Evolutionary conservation across 1,140 invertebrate species (phyloP).

Genomic region (Ruditapes philippinarum): DNA sequence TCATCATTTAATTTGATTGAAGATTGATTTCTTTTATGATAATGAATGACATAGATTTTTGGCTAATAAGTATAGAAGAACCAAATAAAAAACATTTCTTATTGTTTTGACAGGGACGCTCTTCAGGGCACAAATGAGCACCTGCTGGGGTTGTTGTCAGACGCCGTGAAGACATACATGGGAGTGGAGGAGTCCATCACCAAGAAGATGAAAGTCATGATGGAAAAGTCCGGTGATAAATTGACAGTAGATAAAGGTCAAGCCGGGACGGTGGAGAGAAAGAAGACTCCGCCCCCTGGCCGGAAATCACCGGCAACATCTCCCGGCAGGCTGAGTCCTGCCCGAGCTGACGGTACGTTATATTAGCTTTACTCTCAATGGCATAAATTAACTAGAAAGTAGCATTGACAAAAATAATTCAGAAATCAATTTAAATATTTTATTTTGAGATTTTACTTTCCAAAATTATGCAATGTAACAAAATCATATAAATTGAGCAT

Average conservation of each 20-base stretch:
- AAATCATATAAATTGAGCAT: too few species aligned
- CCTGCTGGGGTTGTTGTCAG: conserved; percentile 81
- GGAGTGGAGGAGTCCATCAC: conserved; percentile 82
- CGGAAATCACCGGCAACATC: conserved; percentile 61
- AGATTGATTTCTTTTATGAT: too few species aligned
- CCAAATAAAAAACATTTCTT: too few species aligned
- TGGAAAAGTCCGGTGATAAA: conserved; percentile 39
- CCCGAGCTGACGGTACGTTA: conserved; percentile 55
- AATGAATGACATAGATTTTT: too few species aligned
- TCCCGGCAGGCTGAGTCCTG: conserved; percentile 61
- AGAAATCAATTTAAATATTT: too few species aligned
- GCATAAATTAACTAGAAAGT: too few species aligned
- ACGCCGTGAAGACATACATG: conserved; percentile 82
- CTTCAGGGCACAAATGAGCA: conserved; percentile 81
- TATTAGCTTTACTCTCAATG: too few species aligned
- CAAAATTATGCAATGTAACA: too few species aligned
- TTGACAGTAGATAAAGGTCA: background rate
- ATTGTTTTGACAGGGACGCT: conserved; percentile 74
- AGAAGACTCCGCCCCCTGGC: conserved; percentile 32
- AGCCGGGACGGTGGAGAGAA: conserved; percentile 42
- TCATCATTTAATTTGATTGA: too few species aligned
- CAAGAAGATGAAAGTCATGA: conserved; percentile 69
- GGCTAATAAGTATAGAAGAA: too few species aligned
- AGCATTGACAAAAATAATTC: too few species aligned
- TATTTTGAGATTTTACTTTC: too few species aligned